Base-by-base conservation (phyloP, 2,888 invertebrate genomes). In the Sesia apiformis region DNA sequence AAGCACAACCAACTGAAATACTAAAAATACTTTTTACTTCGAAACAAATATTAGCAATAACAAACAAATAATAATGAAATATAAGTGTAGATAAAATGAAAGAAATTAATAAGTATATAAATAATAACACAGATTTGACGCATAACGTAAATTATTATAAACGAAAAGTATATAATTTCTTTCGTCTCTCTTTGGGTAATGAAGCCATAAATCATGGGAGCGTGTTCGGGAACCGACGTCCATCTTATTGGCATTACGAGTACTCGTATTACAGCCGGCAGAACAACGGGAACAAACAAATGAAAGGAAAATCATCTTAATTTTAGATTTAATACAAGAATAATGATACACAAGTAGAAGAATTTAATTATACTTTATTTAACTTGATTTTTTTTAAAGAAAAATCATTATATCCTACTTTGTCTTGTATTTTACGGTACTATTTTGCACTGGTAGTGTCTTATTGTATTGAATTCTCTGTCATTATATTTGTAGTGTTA, bases 191-290 rank as follows among this genome's bases (percentile, higher is more conserved):
- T 52, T 58, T 64, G 62, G 65, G 64, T 69, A 71, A 74, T 70
- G 69, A 72, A 65, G 63, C 59, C 69, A 66, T 74, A 74, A 73
- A 74, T 74, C 73, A 70, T 62, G 58, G 38, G 7, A 55, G 58
- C 56, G 58, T 60, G 60, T 63, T 62, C 62, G 60, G 57, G 61
- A 60, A 60, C 60, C 63, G 69, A 61, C 67, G 67, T 64, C 66
- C 66, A 72, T 74, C 65, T 71, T 70, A 70, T 62, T 63, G 64
- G 59, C 63, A 64, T 71, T 69, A n/a, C n/a, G n/a, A n/a, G n/a
- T n/a, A n/a, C n/a, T n/a, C n/a, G n/a, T n/a, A 65, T 66, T 59
- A 57, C 53, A 57, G 57, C 60, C 54, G 43, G 39, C 5, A 56
- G 51, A 56, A 52, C 52, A 56, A 51, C 58, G 46, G 41, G 53